Percentiles rank a stretch among this genome's conserved stretches.
phyloP scores from a whole-genome alignment of 1,140 invertebrate genomes.

The Lasioglossum albipes region DNA sequence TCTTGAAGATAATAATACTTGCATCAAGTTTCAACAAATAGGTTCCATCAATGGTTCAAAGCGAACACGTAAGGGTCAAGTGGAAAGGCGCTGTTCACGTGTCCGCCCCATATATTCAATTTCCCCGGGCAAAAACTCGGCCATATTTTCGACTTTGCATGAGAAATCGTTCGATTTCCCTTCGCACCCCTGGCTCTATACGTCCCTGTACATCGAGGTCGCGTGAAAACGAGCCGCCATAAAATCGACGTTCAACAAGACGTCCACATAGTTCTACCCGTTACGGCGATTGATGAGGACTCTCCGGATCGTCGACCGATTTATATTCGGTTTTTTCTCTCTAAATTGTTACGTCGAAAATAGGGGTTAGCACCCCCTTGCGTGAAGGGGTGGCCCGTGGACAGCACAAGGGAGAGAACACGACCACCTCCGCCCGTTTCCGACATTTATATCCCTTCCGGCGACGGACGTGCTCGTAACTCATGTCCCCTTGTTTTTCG shows the following conservation, averaged over 20 bases:
- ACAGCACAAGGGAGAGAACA: not conserved
- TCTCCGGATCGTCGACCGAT: not conserved
- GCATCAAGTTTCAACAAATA: no score
- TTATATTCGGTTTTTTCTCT: slow-evolving; percentile 8
- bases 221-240: not conserved
- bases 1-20: no score
- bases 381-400: no score
- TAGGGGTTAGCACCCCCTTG: no score
- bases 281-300: not conserved
- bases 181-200: no score
- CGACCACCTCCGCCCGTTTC: slow-evolving; percentile 2
- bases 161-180: no score
- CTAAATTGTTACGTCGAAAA: slow-evolving; percentile 29
- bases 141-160: no score
- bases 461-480: slow-evolving; percentile 28
- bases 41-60: no score
- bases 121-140: no score
- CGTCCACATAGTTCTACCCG: not conserved
- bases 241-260: slow-evolving; percentile 10
- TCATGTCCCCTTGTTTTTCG: slow-evolving; percentile 42
- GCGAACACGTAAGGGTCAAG: no score
- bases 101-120: no score
- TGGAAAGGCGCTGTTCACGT: no score
- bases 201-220: not conserved
- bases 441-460: slow-evolving; percentile 42